Base-by-base conservation (phyloP, 2,113 vertebrate species). In the Pogona vitticeps region DNA sequence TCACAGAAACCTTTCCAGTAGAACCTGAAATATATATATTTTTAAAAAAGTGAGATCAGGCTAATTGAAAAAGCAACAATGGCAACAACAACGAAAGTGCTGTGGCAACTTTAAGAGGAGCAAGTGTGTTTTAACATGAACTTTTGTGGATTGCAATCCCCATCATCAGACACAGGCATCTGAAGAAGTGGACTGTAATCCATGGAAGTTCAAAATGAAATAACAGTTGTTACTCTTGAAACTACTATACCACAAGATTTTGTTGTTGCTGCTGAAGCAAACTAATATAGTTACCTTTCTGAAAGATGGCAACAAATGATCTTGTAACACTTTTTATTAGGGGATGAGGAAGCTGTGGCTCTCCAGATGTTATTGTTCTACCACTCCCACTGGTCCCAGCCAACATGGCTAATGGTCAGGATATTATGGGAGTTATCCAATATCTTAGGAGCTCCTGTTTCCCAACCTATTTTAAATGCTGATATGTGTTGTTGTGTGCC, bases 1-100 rank as follows among this genome's bases (percentile, higher is more conserved):
- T 89, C 8, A 95, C 52, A 3, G 98, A 97, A 95, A 97, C 94
- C 82, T 97, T 97, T 63, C 98, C 97, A 78, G 97, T 94, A 81
- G 98, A 96, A 80, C 97, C 98, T 98, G 46, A 21, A n/a, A n/a
- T n/a, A n/a, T n/a, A n/a, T n/a, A n/a, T n/a, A n/a, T n/a, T n/a
- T n/a, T n/a, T n/a, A n/a, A 61, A 85, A 78, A 70, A 36, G 75
- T 52, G 89, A 42, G 91, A 80, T 40, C 38, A 65, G n/a, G 40
- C 26, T 31, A 70, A 40, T 40, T 38, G 10, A 26, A 9, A 36
- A 72, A 71, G 26, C n/a, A 83, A 52, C 46, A 10, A 52, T 10
- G 56, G 26, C n/a, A 83, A 52, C 46, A 10, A 52, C 46, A 52
- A 52, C 46, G 10, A 52, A 5, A 5, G 46, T 52, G 10, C 46